Conservation (phyloP, 1,140 invertebrate species). For the Dendroctonus ponderosae region DNA sequence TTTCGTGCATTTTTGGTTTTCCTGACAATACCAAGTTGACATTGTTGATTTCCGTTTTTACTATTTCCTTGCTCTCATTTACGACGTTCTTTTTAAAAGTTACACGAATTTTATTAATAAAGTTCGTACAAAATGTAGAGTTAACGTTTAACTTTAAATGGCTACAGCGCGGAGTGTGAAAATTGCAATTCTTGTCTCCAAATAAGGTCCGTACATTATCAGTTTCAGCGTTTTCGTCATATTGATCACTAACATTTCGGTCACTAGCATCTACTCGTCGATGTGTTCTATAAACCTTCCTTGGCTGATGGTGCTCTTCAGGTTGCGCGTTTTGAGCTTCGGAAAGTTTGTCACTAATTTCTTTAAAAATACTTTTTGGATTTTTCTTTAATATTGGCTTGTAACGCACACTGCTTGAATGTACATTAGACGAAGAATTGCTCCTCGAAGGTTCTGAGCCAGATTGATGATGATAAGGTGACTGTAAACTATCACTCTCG, state of each 20-base stretch:
- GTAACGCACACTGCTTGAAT: constrained; percentile 6
- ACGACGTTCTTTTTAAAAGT: constrained; percentile 6
- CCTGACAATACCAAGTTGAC: constrained; percentile 13
- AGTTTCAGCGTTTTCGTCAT: too few relatives aligned
- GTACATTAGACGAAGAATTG: not conserved
- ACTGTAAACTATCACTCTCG: too few relatives aligned
- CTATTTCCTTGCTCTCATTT: not conserved
- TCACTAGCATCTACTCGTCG: too few relatives aligned
- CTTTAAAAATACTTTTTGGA: constrained; percentile 35
- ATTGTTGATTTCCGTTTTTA: constrained; percentile 11
- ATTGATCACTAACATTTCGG: too few relatives aligned
- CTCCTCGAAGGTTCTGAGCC: not conserved
- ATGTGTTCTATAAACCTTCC: too few relatives aligned
- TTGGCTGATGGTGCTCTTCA: not conserved
- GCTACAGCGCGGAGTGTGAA: too few relatives aligned
- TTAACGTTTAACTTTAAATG: too few relatives aligned
- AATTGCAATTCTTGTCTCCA: too few relatives aligned
- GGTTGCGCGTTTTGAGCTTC: not conserved
- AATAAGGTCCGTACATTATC: too few relatives aligned
- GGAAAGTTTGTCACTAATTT: constrained; percentile 18
- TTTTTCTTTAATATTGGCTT: constrained; percentile 14
- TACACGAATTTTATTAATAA: constrained; percentile 9
- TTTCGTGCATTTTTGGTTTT: constrained; percentile 1
- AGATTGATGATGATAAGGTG: too few relatives aligned
- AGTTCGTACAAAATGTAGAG: not conserved